Evolutionary conservation across 2,797 vertebrate genomes (phyloP).

Genomic region (Microchirus variegatus): DNA sequence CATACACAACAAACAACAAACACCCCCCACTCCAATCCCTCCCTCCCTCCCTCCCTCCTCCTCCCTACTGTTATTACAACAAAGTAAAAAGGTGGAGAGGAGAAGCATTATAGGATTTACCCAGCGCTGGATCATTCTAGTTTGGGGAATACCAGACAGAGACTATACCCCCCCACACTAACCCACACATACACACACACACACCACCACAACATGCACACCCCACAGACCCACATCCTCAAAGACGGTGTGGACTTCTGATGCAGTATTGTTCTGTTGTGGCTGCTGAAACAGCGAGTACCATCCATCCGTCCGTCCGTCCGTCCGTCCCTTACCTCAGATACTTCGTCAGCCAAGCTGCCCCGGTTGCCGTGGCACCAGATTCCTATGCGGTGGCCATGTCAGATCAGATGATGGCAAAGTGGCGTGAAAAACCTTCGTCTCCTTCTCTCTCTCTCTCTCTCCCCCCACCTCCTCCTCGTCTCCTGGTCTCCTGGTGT

Average conservation of each 20-base stretch:
- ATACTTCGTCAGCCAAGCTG: slow-evolving; percentile 52
- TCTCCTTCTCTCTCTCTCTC: slow-evolving; percentile 27
- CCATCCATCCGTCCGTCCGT: slow-evolving; percentile 28
- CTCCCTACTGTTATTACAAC: slow-evolving; percentile 53
- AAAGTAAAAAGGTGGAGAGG: slow-evolving; percentile 41
- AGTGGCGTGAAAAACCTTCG: slow-evolving; percentile 50
- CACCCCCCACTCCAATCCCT: slow-evolving; percentile 30
- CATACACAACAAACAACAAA: slow-evolving; percentile 24
- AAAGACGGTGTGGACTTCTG: too few relatives aligned
- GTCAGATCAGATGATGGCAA: slow-evolving; percentile 51
- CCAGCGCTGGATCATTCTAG: slow-evolving; percentile 57
- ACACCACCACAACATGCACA: slow-evolving; percentile 14
- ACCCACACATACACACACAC: slow-evolving; percentile 1
- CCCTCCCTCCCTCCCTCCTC: too few relatives aligned
- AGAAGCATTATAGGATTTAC: slow-evolving; percentile 62
- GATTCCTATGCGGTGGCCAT: slow-evolving; percentile 72
- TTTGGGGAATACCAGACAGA: slow-evolving; percentile 74
- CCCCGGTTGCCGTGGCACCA: slow-evolving; percentile 58
- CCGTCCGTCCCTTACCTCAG: slow-evolving; percentile 69
- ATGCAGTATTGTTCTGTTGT: too few relatives aligned
- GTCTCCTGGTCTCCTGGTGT: too few relatives aligned
- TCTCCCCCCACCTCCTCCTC: too few relatives aligned
- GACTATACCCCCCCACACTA: slow-evolving; percentile 31
- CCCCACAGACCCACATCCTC: slow-evolving; percentile 17
- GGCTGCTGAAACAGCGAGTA: too few relatives aligned